phyloP scores from a whole-genome alignment of 2,113 vertebrate genomes.

The Charadrius vociferus region DNA sequence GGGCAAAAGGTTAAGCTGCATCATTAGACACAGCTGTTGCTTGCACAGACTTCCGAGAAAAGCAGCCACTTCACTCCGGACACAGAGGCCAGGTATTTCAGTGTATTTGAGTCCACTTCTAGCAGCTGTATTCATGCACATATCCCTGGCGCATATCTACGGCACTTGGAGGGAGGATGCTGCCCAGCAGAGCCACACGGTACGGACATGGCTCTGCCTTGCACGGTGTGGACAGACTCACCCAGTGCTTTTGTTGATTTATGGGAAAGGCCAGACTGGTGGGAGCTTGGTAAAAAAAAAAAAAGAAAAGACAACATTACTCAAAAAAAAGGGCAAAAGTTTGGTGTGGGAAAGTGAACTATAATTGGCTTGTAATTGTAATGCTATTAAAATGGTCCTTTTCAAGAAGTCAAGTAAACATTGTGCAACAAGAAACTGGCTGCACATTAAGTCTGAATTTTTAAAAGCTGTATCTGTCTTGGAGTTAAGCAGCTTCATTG shows the following conservation, averaged over 20 bases:
- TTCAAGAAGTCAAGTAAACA: conserved; percentile 1
- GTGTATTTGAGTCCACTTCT: not conserved
- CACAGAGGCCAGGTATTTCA: not conserved
- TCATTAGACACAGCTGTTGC: not conserved
- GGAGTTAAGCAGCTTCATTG: not conserved
- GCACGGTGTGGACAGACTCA: not conserved
- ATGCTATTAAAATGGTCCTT: not conserved
- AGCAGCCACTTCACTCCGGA: not conserved
- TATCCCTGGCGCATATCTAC: not conserved
- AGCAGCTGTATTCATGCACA: not conserved
- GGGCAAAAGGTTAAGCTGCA: not conserved
- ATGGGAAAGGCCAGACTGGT: not conserved
- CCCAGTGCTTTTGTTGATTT: not conserved
- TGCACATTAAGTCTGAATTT: not conserved
- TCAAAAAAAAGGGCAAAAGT: not conserved
- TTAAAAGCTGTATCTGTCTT: not conserved
- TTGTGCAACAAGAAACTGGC: not conserved
- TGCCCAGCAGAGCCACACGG: not conserved
- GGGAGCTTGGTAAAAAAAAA: not conserved
- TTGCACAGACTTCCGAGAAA: not conserved
- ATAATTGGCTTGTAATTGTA: not conserved
- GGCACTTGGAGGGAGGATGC: not conserved
- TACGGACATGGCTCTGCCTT: not conserved
- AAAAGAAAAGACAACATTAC: not conserved
- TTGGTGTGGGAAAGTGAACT: not conserved